Evolutionary conservation across 1,140 invertebrate genomes (phyloP).

Genomic region (Probaryconus sp.): DNA sequence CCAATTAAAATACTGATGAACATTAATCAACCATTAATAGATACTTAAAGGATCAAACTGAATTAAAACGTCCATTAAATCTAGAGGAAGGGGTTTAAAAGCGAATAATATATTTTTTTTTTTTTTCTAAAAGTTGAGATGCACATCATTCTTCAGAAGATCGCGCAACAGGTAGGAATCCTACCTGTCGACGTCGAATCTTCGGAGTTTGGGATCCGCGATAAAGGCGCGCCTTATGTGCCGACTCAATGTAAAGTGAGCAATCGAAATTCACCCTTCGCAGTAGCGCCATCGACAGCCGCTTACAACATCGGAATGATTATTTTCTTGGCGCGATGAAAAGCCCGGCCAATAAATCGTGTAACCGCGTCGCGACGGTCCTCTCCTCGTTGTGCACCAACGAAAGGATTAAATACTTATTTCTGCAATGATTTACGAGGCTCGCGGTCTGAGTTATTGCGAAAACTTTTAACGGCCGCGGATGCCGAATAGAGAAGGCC

Average conservation of each 20-base stretch:
- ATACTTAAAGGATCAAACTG: conserved; percentile 16
- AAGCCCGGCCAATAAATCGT: conserved; percentile 49
- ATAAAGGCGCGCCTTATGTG: conserved; percentile 57
- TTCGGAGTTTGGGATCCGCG: conserved; percentile 37
- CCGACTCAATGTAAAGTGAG: conserved; percentile 60
- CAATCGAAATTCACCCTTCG: conserved; percentile 67
- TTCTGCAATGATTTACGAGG: conserved; percentile 65
- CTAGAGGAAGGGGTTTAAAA: conserved; percentile 11
- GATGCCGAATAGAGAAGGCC: conserved; percentile 61
- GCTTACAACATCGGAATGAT: conserved; percentile 56
- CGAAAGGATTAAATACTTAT: conserved; percentile 67
- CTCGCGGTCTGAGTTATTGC: conserved; percentile 62
- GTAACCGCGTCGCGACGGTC: conserved; percentile 9
- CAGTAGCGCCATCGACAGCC: conserved; percentile 32
- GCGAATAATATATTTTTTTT: background rate
- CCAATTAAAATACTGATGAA: conserved; percentile 4
- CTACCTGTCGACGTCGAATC: conserved; percentile 62
- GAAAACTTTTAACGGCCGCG: conserved; percentile 67
- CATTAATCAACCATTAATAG: conserved; percentile 33
- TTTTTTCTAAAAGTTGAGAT: conserved; percentile 50
- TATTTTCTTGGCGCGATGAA: conserved; percentile 52
- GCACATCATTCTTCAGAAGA: conserved; percentile 61
- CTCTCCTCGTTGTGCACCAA: conserved; percentile 34
- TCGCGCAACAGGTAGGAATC: conserved; percentile 72
- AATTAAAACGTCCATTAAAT: conserved; percentile 27